Percentiles rank a stretch among this genome's conserved stretches.
phyloP scores from a whole-genome alignment of 2,797 vertebrate species.

The Basileuterus tristriatus region DNA sequence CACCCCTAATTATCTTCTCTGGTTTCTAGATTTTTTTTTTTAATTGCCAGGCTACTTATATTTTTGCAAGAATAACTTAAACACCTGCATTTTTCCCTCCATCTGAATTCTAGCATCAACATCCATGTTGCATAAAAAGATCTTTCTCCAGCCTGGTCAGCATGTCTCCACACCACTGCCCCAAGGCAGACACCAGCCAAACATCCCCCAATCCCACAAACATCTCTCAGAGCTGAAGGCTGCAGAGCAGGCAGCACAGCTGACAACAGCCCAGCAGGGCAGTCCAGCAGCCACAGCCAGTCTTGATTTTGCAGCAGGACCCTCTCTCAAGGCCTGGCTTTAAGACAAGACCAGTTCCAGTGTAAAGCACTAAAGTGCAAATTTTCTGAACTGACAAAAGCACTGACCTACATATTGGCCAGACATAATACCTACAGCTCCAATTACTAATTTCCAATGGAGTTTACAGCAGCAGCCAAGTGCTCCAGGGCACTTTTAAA shows the following conservation, averaged over 20 bases:
- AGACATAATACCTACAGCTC: background rate
- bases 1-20: background rate
- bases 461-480: background rate
- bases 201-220: background rate
- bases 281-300: background rate
- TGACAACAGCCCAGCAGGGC: background rate
- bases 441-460: background rate
- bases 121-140: accelerated
- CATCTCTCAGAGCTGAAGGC: background rate
- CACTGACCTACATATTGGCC: background rate
- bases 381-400: background rate
- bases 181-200: background rate
- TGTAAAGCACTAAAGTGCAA: background rate
- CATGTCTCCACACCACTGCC: accelerated
- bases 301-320: background rate
- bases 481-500: background rate
- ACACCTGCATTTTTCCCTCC: background rate
- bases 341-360: background rate
- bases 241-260: background rate
- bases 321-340: background rate
- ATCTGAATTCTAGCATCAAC: background rate
- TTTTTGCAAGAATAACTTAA: background rate
- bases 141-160: background rate
- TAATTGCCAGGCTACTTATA: background rate
- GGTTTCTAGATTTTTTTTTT: background rate